Evolutionary conservation across 2,113 vertebrate genomes (phyloP), one percentile per base, ranked within the genome.

Genomic region (Corythaeola cristata): DNA sequence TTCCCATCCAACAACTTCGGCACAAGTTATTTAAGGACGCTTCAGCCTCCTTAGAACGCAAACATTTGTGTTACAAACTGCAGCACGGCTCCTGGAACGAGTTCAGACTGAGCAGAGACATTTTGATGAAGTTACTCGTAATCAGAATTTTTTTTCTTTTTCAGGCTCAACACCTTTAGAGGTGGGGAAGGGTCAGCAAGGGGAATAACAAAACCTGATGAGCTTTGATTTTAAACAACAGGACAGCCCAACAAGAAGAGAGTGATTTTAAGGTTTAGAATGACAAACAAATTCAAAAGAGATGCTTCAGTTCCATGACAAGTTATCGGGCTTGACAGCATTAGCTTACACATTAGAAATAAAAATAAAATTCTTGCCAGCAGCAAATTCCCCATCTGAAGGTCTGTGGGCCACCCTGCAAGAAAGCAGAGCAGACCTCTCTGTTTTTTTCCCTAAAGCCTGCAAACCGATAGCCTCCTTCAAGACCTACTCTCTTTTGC

Each of bases 11-110:
- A 39, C 33, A 91, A 89, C 39, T 93, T 87, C 39, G 60, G 44
- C 62, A 58, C 52, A 85, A 95, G 96, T 93, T 87, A 96, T 68
- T 63, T 89, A 88, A 96, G 93, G 94, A 96, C 87, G 79, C 73
- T 85, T 79, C 91, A 94, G 93, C 35, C 71, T 91, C 84, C 87
- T 94, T 82, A 79, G 16, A 79, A 67, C 53, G 87, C 64, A 96
- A 91, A 94, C 82, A 69, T 94, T 95, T 88, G 74, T 69, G 68
- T 93, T 58, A 79, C 49, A 82, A 91, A 89, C 85, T 89, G 58
- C 81, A 68, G 24, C 30, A 63, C n/a, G 82, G 89, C 22, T 96
- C 91, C 82, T 95, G 91, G 89, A 94, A 94, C 87, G 81, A 67
- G 63, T 62, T 95, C 93, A 87, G 72, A 75, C 56, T 28, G 26